Conservation (phyloP, 2,797 vertebrate species). For the Monodelphis domestica region DNA sequence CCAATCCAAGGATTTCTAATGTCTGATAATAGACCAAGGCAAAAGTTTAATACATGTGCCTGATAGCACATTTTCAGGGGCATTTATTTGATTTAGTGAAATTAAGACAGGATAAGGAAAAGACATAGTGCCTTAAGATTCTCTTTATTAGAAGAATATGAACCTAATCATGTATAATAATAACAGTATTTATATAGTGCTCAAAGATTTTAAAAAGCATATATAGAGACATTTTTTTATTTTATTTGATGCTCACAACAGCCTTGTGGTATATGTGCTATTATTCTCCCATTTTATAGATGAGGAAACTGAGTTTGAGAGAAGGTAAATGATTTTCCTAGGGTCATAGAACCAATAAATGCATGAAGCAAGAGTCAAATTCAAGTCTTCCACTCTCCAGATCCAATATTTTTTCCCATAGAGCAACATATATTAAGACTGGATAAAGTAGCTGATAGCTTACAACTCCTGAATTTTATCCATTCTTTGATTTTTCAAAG, state of each 20-base stretch:
- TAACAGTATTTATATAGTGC: neutral
- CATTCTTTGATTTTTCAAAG: conserved; percentile 42
- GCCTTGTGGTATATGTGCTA: neutral
- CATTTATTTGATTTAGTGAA: conserved; percentile 48
- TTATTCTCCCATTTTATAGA: neutral
- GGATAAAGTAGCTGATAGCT: conserved; percentile 32
- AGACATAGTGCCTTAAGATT: conserved; percentile 16
- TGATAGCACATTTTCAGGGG: conserved; percentile 30
- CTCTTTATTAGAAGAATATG: conserved; percentile 52
- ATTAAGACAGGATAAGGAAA: neutral
- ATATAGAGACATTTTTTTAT: no score
- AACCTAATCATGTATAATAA: neutral
- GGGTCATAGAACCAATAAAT: neutral
- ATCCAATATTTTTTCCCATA: neutral
- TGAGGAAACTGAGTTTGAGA: neutral
- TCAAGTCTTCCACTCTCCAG: neutral
- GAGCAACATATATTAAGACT: neutral
- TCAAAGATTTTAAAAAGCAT: neutral
- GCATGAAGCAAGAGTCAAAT: neutral
- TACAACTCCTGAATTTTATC: conserved; percentile 12
- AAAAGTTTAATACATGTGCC: conserved; percentile 42
- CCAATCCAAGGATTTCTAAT: no score
- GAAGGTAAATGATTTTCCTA: neutral
- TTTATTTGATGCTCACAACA: neutral
- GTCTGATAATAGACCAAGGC: conserved; percentile 55